These are phyloP conservation scores for Bombylius discolor DNA, from an alignment of 2,888 invertebrate species.

Conservation along the genomic window DNA sequence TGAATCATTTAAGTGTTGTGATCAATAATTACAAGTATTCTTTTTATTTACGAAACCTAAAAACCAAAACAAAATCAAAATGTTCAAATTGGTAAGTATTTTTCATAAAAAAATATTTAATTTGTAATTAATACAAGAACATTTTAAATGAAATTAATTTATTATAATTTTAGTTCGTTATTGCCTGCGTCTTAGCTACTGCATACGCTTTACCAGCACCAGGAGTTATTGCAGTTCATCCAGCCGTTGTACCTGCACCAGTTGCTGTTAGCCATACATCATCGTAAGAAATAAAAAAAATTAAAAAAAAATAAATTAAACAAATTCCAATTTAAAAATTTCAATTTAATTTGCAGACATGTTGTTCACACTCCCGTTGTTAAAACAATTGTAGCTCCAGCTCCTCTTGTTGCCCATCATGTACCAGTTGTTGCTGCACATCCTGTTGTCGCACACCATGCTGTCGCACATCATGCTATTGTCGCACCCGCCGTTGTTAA, in stretches of 20 bases:
- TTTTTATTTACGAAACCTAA: not conserved
- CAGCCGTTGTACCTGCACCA: conserved; percentile 7
- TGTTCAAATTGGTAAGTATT: conserved; percentile 33
- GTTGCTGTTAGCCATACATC: conserved; percentile 12
- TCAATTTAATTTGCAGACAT: not conserved
- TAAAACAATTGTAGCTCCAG: conserved; percentile 22
- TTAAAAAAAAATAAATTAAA: not conserved
- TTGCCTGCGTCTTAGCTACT: conserved; percentile 25
- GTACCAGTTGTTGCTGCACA: conserved; percentile 17
- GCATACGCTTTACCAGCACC: conserved; percentile 30
- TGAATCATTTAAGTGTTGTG: conserved; percentile 9
- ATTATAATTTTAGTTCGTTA: conserved; percentile 24
- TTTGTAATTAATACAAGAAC: not conserved
- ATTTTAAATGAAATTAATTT: not conserved
- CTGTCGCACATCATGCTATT: conserved; percentile 13
- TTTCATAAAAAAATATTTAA: not conserved
- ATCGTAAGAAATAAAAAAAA: conserved; percentile 6
- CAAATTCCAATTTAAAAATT: not conserved
- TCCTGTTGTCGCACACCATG: conserved; percentile 13
- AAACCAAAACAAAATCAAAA: conserved; percentile 19
- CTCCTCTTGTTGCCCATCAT: conserved; percentile 23
- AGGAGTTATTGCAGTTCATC: conserved; percentile 25
- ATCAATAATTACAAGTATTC: not conserved
- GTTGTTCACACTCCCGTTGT: conserved; percentile 34
- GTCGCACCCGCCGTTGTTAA: conserved; percentile 8